A percentile compares a stretch with the other conserved stretches of the same genome.
phyloP scores from a whole-genome alignment of 2,797 vertebrate genomes.

The Enteromius afrohamiltoni region DNA sequence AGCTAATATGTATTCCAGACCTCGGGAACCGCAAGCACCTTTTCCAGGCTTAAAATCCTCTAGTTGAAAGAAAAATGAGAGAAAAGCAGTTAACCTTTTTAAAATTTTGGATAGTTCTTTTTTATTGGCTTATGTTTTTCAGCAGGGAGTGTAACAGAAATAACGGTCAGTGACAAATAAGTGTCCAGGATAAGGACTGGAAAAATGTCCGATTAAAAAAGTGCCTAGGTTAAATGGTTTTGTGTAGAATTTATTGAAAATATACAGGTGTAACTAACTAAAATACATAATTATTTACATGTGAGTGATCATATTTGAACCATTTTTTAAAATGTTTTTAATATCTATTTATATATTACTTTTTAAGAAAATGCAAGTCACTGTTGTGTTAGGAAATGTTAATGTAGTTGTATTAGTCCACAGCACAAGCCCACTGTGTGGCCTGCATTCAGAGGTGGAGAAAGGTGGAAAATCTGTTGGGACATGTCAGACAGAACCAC shows the following conservation, averaged over 20 bases:
- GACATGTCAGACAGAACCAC: conserved; percentile 34
- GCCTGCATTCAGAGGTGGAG: conserved; percentile 17
- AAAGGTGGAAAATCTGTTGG: conserved; percentile 40
- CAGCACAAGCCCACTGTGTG: conserved; percentile 26
- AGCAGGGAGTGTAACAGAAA: neutral
- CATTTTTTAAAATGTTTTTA: neutral
- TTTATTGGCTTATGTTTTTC: conserved; percentile 1
- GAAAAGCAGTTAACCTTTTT: neutral
- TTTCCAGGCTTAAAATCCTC: conserved; percentile 11
- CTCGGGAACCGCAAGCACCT: neutral
- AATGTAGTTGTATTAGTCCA: neutral
- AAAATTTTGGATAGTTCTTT: conserved; percentile 1
- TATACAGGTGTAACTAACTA: neutral
- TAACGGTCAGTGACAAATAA: neutral
- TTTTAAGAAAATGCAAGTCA: neutral
- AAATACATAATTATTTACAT: neutral
- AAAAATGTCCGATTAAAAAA: neutral
- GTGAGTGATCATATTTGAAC: neutral
- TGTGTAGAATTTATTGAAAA: neutral
- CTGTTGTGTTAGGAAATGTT: neutral
- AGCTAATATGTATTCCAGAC: conserved; percentile 42
- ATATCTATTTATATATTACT: neutral
- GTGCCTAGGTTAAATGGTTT: neutral
- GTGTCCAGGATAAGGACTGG: neutral
- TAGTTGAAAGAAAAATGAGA: neutral